Evolutionary conservation across 2,113 vertebrate species (phyloP).

Genomic region (Eclectus roratus): DNA sequence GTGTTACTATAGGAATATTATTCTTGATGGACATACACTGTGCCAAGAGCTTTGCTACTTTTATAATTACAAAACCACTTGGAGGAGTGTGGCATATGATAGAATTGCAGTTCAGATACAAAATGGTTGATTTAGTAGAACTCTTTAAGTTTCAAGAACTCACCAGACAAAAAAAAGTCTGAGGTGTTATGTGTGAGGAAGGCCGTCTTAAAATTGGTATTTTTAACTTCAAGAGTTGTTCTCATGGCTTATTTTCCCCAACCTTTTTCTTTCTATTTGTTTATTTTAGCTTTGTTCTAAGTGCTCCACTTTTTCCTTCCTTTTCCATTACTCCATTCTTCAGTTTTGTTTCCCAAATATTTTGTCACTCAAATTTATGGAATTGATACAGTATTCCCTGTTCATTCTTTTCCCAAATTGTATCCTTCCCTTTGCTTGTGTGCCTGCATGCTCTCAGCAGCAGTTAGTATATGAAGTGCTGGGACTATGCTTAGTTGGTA

Average conservation of each 20-base stretch:
- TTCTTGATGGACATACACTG: not conserved
- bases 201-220: not conserved
- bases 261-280: not conserved
- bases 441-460: not conserved
- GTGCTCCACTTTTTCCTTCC: not conserved
- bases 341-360: not conserved
- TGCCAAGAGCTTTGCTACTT: not conserved
- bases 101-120: not conserved
- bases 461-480: not conserved
- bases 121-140: not conserved
- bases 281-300: not conserved
- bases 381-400: not conserved
- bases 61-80: not conserved
- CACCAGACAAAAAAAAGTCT: not conserved
- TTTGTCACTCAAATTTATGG: not conserved
- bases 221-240: not conserved
- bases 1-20: not conserved
- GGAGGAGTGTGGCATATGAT: not conserved
- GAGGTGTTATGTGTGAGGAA: not conserved
- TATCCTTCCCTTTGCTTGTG: not conserved
- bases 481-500: not conserved
- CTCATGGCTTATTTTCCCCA: not conserved
- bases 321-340: not conserved
- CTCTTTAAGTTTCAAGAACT: not conserved
- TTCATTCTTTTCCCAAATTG: not conserved